phyloP scores from a whole-genome alignment of 2,113 vertebrate species.

The Python bivittatus region DNA sequence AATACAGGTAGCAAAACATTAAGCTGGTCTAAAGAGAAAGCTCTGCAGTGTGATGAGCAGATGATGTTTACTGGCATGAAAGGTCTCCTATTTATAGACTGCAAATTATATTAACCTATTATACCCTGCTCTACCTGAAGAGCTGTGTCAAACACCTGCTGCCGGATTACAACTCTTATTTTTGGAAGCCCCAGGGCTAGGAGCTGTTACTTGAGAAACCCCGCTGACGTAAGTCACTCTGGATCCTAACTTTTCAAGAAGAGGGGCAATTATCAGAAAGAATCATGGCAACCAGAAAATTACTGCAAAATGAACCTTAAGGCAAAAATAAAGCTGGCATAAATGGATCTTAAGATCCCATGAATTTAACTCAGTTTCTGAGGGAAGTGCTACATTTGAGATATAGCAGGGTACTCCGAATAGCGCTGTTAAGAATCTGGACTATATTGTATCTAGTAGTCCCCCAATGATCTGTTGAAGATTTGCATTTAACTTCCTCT shows the following conservation, averaged over 20 bases:
- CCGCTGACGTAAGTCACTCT: not conserved
- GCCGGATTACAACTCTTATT: not conserved
- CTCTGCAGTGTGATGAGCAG: not conserved
- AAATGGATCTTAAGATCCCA: slow-evolving; percentile 30
- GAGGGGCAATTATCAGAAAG: not conserved
- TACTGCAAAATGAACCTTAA: not conserved
- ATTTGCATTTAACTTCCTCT: not conserved
- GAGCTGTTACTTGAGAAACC: not conserved
- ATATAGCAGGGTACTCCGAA: too few species aligned
- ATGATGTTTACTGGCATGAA: not conserved
- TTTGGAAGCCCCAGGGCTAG: not conserved
- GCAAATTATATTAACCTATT: not conserved
- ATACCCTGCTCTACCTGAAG: not conserved
- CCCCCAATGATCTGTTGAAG: too few species aligned
- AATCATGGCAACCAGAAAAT: not conserved
- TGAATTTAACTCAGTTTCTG: too few species aligned
- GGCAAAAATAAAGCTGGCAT: not conserved
- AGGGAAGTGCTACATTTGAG: too few species aligned
- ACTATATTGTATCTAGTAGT: too few species aligned
- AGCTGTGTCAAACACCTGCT: not conserved
- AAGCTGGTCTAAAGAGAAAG: not conserved
- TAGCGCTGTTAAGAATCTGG: too few species aligned
- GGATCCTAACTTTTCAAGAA: not conserved
- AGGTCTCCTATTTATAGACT: not conserved
- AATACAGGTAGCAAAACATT: not conserved